These are phyloP conservation scores for Craseonycteris thonglongyai DNA, from an alignment of 2,113 vertebrate genomes.

Conservation along the genomic window DNA sequence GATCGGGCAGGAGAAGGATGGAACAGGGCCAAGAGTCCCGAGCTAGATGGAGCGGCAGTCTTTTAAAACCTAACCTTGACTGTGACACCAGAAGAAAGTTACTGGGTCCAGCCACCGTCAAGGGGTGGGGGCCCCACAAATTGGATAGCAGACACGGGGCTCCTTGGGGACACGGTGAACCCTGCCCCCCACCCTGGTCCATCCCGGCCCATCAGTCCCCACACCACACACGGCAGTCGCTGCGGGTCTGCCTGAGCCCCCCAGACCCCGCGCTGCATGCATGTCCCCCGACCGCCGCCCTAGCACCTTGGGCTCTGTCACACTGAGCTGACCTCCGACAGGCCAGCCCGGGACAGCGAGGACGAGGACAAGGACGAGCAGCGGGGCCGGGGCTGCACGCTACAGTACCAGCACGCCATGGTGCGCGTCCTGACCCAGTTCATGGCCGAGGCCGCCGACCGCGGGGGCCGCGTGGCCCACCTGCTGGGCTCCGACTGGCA, in stretches of 20 bases:
- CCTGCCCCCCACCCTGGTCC: not conserved
- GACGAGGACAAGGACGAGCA: conserved; percentile 87
- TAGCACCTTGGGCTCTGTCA: not conserved
- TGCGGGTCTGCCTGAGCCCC: not conserved
- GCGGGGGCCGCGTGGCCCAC: conserved; percentile 77
- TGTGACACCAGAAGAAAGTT: not conserved
- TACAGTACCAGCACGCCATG: conserved; percentile 91
- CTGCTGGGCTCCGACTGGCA: conserved; percentile 95
- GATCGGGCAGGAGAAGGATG: not conserved
- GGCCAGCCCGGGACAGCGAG: conserved; percentile 88
- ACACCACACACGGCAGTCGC: not conserved
- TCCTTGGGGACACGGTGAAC: fast-evolving
- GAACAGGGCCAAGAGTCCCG: too few species aligned
- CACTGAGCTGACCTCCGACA: not conserved
- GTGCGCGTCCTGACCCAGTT: conserved; percentile 92
- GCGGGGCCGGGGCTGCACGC: conserved; percentile 87
- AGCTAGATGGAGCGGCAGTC: not conserved
- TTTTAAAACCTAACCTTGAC: not conserved
- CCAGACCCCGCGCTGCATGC: too few species aligned
- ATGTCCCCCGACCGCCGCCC: too few species aligned
- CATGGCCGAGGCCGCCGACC: conserved; percentile 84
- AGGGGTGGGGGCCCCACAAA: fast-evolving
- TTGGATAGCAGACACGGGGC: not conserved
- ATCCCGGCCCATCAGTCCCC: not conserved
- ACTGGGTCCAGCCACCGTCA: too few species aligned